These are phyloP conservation scores for Calcarius lapponicus DNA, from an alignment of 2,797 vertebrate genomes.

Conservation along the genomic window DNA sequence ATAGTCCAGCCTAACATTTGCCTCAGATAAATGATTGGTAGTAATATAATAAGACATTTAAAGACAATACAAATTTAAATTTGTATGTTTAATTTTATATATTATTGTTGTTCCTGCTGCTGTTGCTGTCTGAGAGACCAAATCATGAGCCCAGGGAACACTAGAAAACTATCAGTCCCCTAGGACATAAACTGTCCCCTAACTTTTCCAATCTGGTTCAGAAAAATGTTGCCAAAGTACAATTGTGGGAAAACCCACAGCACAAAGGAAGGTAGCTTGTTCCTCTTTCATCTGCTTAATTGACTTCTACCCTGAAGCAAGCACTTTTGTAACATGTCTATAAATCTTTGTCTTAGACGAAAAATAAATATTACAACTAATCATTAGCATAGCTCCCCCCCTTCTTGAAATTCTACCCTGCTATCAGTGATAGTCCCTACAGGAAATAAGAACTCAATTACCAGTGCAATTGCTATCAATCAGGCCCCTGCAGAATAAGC, in stretches of 20 bases:
- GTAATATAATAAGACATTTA: neutral
- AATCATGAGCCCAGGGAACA: neutral
- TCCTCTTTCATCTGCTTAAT: neutral
- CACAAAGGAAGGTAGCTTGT: neutral
- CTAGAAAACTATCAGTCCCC: neutral
- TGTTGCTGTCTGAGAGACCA: neutral
- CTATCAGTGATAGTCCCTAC: neutral
- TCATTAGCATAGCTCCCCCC: neutral
- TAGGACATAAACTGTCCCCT: neutral
- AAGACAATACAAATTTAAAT: too few species aligned
- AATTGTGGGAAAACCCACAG: neutral
- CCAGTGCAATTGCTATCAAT: neutral
- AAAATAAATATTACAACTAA: neutral
- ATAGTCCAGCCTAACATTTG: neutral
- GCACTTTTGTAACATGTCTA: neutral
- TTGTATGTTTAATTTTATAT: neutral
- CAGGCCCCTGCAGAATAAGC: neutral
- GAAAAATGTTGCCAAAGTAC: neutral
- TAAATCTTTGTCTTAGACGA: neutral
- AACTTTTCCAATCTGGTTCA: neutral
- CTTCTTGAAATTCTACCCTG: neutral
- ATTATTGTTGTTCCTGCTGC: neutral
- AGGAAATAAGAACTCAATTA: conserved; percentile 28
- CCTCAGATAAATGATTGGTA: neutral
- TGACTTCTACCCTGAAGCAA: neutral